phyloP scores from a whole-genome alignment of 2,888 invertebrate species.

The Caenorhabditis panamensis region DNA sequence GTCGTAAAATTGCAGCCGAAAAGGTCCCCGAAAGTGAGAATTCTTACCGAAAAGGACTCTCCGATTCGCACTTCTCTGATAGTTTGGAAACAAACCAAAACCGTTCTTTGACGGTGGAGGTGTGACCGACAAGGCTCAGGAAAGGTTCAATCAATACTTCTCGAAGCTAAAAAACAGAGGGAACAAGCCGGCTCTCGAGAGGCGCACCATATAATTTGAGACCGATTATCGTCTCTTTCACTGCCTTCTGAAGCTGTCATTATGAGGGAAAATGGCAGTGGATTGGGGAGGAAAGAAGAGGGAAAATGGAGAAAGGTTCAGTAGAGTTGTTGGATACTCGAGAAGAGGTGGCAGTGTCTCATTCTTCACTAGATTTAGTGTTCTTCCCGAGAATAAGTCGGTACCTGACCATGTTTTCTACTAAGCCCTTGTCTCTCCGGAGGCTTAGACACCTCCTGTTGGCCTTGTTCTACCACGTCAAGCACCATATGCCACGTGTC shows the following conservation, averaged over 20 bases:
- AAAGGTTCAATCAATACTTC: not conserved
- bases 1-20: not conserved
- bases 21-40: not conserved
- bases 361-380: too few relatives aligned
- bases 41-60: not conserved
- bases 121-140: not conserved
- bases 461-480: too few relatives aligned
- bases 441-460: not conserved
- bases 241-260: slow-evolving; percentile 13
- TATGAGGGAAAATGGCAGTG: not conserved
- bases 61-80: not conserved
- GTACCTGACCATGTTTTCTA: too few relatives aligned
- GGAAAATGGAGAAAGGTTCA: not conserved
- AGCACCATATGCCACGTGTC: not conserved
- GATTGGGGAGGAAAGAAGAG: not conserved
- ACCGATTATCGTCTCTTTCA: slow-evolving; percentile 19
- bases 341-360: too few relatives aligned
- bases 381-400: too few relatives aligned
- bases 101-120: not conserved
- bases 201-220: slow-evolving; percentile 30
- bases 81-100: not conserved
- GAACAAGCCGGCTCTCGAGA: too few relatives aligned
- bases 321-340: not conserved
- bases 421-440: too few relatives aligned
- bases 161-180: not conserved